Percentiles rank a stretch among this genome's conserved stretches.
phyloP scores from a whole-genome alignment of 2,888 invertebrate species.

The Sarcophaga variegata region DNA sequence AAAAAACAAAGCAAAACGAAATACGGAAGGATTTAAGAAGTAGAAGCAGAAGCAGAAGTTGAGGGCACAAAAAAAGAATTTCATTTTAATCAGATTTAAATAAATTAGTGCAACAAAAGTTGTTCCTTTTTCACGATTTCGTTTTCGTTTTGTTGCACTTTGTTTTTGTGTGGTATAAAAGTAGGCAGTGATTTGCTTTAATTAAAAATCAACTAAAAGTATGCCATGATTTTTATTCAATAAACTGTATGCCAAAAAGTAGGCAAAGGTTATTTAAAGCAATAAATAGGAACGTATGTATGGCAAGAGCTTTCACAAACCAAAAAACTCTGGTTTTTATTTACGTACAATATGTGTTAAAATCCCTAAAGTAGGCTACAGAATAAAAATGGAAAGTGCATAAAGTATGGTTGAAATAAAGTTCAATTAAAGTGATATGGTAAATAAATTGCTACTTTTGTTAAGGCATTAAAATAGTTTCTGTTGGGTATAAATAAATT shows the following conservation, averaged over 20 bases:
- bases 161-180: conserved; percentile 24
- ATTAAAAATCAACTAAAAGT: conserved; percentile 59
- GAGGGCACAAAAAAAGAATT: background rate
- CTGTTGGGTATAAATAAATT: too few relatives aligned
- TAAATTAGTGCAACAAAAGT: conserved; percentile 47
- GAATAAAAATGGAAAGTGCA: background rate
- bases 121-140: background rate
- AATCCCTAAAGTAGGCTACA: background rate
- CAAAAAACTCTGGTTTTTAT: background rate
- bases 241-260: conserved; percentile 15
- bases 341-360: background rate
- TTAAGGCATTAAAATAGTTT: too few relatives aligned
- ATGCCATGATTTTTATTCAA: conserved; percentile 36
- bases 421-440: background rate
- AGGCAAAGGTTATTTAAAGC: conserved; percentile 40
- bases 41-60: background rate
- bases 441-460: background rate
- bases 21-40: conserved; percentile 30
- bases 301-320: background rate
- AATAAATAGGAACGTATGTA: background rate
- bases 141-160: background rate
- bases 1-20: background rate
- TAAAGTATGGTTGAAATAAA: background rate
- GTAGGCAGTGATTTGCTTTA: conserved; percentile 57
- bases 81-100: conserved; percentile 59